Conservation (phyloP, 2,888 invertebrate genomes). For the Ariolimax columbianus region DNA sequence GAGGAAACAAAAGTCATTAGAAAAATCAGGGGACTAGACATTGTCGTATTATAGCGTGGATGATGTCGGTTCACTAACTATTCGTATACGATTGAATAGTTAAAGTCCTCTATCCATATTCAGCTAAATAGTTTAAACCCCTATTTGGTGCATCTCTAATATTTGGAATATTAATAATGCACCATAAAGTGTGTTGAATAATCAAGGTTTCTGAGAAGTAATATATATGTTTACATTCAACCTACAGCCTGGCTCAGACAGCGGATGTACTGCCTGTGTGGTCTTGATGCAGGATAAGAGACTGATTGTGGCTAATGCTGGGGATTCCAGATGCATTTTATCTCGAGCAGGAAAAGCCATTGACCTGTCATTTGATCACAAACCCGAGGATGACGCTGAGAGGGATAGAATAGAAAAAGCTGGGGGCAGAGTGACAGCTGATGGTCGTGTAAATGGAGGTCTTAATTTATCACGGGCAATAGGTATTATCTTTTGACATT, state of each 20-base stretch:
- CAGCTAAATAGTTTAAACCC: too few relatives aligned
- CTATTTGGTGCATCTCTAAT: too few relatives aligned
- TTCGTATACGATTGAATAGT: too few relatives aligned
- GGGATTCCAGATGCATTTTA: conserved; percentile 91
- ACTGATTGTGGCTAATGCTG: conserved; percentile 96
- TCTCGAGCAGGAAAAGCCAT: conserved; percentile 90
- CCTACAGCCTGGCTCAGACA: conserved; percentile 84
- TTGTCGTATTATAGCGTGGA: too few relatives aligned
- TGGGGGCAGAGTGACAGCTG: conserved; percentile 93
- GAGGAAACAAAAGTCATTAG: too few relatives aligned
- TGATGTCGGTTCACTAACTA: too few relatives aligned
- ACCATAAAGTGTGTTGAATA: not conserved
- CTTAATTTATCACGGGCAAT: conserved; percentile 96
- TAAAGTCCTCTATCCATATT: too few relatives aligned
- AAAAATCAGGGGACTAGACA: too few relatives aligned
- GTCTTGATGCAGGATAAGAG: conserved; percentile 88
- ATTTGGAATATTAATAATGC: too few relatives aligned
- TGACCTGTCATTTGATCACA: conserved; percentile 97
- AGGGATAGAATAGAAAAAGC: conserved; percentile 91
- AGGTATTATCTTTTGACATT: conserved; percentile 65
- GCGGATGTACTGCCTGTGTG: conserved; percentile 98
- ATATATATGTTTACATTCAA: not conserved
- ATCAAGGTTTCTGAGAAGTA: not conserved
- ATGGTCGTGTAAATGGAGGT: conserved; percentile 97
- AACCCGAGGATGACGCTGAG: conserved; percentile 94